Evolutionary conservation across 2,113 vertebrate genomes (phyloP).

Genomic region (Nestor notabilis): DNA sequence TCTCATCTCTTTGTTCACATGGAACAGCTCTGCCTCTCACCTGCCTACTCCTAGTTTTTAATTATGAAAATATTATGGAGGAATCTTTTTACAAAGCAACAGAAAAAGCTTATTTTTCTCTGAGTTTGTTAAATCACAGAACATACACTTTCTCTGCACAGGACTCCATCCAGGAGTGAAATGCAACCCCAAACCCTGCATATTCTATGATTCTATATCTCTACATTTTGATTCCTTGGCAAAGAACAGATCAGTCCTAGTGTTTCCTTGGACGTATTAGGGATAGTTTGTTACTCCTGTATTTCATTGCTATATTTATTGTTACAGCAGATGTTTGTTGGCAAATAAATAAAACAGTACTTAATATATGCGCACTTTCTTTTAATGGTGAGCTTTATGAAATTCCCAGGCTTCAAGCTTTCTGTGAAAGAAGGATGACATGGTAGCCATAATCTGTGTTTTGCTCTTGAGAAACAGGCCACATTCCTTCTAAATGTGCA

Average conservation of each 20-base stretch:
- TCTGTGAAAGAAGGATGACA: neutral
- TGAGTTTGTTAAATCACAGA: neutral
- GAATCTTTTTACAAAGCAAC: neutral
- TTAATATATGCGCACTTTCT: neutral
- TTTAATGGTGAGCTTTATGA: neutral
- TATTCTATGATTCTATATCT: too few relatives aligned
- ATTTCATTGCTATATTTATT: neutral
- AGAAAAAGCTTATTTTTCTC: constrained; percentile 15
- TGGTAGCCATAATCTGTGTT: neutral
- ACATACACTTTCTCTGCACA: neutral
- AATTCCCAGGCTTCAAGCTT: neutral
- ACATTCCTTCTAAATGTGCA: neutral
- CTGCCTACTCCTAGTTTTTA: constrained; percentile 35
- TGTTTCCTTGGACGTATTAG: neutral
- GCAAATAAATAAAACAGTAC: neutral
- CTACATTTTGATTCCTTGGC: neutral
- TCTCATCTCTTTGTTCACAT: constrained; percentile 33
- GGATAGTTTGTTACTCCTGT: neutral
- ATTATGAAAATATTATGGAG: constrained; percentile 44
- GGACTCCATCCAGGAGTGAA: neutral
- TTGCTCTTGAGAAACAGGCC: neutral
- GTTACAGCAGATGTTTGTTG: neutral
- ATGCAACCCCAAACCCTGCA: neutral
- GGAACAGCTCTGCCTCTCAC: constrained; percentile 39
- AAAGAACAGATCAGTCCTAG: neutral